A percentile compares a stretch with the other conserved stretches of the same genome.
These are phyloP conservation scores for Iselma pallidipennis DNA, from an alignment of 2,888 invertebrate species.

Conservation along the genomic window DNA sequence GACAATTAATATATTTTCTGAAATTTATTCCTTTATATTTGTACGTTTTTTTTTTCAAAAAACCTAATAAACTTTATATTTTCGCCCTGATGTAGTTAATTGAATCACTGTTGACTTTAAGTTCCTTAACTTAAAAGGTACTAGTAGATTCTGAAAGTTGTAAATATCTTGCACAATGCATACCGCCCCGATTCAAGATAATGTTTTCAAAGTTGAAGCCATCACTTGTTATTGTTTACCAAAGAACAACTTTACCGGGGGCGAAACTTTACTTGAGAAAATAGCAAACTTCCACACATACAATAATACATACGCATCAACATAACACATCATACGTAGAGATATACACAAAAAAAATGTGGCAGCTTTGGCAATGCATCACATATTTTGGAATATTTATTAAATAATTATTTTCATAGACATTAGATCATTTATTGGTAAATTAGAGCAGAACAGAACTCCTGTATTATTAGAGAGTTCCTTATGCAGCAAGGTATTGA, in stretches of 20 bases:
- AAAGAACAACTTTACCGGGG: slow-evolving; percentile 25
- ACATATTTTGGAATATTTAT: no score
- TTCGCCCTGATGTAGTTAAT: slow-evolving; percentile 15
- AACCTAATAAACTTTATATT: slow-evolving; percentile 8
- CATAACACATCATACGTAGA: background rate
- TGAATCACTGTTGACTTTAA: slow-evolving; percentile 25
- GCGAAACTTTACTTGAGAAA: slow-evolving; percentile 24
- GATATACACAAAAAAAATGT: no score
- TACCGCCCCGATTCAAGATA: slow-evolving; percentile 8
- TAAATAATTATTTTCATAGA: no score
- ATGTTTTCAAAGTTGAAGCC: slow-evolving; percentile 23
- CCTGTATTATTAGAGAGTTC: no score
- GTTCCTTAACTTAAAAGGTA: slow-evolving; percentile 13
- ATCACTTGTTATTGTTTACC: slow-evolving; percentile 28
- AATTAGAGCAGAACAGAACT: no score
- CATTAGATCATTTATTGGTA: no score
- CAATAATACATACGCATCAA: background rate
- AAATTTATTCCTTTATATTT: no score
- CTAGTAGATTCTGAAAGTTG: slow-evolving; percentile 14
- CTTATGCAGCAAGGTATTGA: no score
- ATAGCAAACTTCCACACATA: slow-evolving; percentile 14
- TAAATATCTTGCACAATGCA: slow-evolving; percentile 23
- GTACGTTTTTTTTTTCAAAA: no score
- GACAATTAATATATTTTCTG: slow-evolving; percentile 13
- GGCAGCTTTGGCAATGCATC: no score